Evolutionary conservation across 2,888 invertebrate species (phyloP).

Genomic region (Eilema caniola): DNA sequence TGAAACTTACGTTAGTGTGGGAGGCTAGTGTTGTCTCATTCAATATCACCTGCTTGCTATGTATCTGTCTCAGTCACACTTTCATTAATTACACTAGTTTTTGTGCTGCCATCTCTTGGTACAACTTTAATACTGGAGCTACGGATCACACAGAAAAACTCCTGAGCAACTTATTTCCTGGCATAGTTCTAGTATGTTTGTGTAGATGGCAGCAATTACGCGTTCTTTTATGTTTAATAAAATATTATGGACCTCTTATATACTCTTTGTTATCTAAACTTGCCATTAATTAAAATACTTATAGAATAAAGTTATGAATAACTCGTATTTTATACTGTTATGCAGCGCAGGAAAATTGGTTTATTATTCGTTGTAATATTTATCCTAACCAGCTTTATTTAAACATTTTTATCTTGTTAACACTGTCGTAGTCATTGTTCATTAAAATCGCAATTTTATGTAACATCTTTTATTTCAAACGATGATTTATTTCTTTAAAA

Average conservation of each 20-base stretch:
- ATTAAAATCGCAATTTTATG: background rate
- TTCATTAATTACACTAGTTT: slow-evolving; percentile 60
- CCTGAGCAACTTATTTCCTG: slow-evolving; percentile 18
- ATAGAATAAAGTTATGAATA: background rate
- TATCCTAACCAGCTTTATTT: background rate
- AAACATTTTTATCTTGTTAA: background rate
- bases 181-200: slow-evolving; percentile 20
- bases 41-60: slow-evolving; percentile 35
- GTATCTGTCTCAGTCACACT: slow-evolving; percentile 60
- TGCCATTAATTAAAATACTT: background rate
- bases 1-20: slow-evolving; percentile 54
- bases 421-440: too few relatives aligned
- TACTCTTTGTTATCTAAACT: background rate
- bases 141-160: slow-evolving; percentile 10
- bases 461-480: background rate
- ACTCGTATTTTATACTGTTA: background rate
- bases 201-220: slow-evolving; percentile 38
- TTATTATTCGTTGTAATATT: too few relatives aligned
- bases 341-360: too few relatives aligned
- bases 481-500: background rate
- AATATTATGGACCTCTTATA: background rate
- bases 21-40: slow-evolving; percentile 61
- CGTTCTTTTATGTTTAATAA: background rate
- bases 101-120: slow-evolving; percentile 68
- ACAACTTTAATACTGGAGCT: background rate